Percentiles rank a stretch among this genome's conserved stretches.
These are phyloP conservation scores for Meandrusa payeni DNA, from an alignment of 2,888 invertebrate genomes.

Conservation along the genomic window DNA sequence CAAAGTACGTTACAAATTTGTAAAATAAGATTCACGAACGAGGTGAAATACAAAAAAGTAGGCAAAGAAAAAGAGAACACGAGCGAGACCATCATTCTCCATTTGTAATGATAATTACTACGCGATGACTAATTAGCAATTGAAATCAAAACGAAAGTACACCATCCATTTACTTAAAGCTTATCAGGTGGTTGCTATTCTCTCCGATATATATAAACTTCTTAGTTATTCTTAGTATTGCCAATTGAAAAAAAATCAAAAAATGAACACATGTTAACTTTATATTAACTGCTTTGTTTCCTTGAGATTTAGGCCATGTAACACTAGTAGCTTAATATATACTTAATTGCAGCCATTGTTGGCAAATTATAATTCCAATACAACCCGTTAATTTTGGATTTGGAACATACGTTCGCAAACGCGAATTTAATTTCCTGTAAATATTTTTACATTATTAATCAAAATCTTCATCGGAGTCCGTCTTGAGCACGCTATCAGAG, in stretches of 20 bases:
- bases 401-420: constrained; percentile 8
- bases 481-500: constrained; percentile 73
- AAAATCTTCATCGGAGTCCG: constrained; percentile 76
- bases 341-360: too few species aligned
- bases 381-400: constrained; percentile 5
- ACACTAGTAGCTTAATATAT: too few species aligned
- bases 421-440: constrained; percentile 3
- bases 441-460: constrained; percentile 41
- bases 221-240: too few species aligned
- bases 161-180: constrained; percentile 11
- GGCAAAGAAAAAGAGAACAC: neutral
- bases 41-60: neutral
- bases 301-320: too few species aligned
- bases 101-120: constrained; percentile 5
- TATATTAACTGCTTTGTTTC: too few species aligned
- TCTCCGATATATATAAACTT: too few species aligned
- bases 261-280: too few species aligned
- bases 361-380: too few species aligned
- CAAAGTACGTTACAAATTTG: neutral
- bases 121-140: constrained; percentile 22
- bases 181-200: too few species aligned
- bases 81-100: neutral
- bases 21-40: constrained; percentile 1
- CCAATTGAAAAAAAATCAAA: too few species aligned
- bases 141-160: constrained; percentile 1